A percentile compares a stretch with the other conserved stretches of the same genome.
These are phyloP conservation scores for Dryobota labecula DNA, from an alignment of 2,888 invertebrate species.

Conservation along the genomic window DNA sequence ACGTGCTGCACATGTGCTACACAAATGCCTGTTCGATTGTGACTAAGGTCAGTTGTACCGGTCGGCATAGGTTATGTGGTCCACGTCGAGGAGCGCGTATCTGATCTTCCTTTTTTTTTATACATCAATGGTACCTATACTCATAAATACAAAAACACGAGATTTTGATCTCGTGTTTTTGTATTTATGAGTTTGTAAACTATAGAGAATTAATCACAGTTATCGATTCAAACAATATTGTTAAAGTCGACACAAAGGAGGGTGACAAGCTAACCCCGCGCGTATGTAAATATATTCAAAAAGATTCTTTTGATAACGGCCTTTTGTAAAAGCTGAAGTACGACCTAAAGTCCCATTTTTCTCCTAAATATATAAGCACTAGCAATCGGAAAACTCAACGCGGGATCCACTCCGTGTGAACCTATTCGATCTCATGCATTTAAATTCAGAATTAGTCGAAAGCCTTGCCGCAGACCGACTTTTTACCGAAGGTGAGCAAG, in stretches of 20 bases:
- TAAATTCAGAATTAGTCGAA: constrained; percentile 90
- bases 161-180: too few species aligned
- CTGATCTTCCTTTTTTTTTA: too few species aligned
- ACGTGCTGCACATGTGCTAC: too few species aligned
- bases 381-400: constrained; percentile 83
- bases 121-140: too few species aligned
- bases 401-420: constrained; percentile 84
- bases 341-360: constrained; percentile 80
- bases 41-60: too few species aligned
- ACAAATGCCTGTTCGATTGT: too few species aligned
- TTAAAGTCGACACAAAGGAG: constrained; percentile 68
- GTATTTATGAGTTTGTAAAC: too few species aligned
- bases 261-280: constrained; percentile 62
- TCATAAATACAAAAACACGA: constrained; percentile 15
- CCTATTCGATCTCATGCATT: constrained; percentile 90
- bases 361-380: constrained; percentile 86
- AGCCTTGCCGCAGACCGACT: constrained; percentile 83
- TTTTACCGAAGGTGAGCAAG: constrained; percentile 84
- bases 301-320: constrained; percentile 79
- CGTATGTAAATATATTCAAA: constrained; percentile 75
- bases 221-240: constrained; percentile 66
- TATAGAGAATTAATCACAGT: constrained; percentile 56
- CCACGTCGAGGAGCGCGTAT: too few species aligned
- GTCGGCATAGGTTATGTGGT: too few species aligned
- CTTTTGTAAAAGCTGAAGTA: constrained; percentile 79